Evolutionary conservation across 2,888 invertebrate genomes (phyloP).

Genomic region (Rosalia funebris): DNA sequence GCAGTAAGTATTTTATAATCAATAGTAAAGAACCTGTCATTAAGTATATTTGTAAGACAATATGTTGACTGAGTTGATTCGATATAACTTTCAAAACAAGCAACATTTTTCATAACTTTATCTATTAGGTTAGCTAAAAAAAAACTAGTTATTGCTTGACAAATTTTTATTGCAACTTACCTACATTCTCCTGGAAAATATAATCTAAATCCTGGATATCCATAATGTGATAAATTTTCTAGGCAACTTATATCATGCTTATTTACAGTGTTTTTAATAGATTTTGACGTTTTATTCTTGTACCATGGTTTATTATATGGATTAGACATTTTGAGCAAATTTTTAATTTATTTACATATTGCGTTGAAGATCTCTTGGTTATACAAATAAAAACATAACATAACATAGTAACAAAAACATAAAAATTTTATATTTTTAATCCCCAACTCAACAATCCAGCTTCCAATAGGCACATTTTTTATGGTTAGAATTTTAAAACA

Average conservation of each 20-base stretch:
- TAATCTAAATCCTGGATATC: slow-evolving; percentile 74
- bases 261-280: slow-evolving; percentile 17
- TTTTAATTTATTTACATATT: neutral
- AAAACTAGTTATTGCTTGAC: slow-evolving; percentile 40
- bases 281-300: slow-evolving; percentile 24
- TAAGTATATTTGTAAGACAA: slow-evolving; percentile 69
- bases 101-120: slow-evolving; percentile 62
- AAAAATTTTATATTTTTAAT: too few relatives aligned
- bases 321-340: slow-evolving; percentile 38
- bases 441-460: too few relatives aligned
- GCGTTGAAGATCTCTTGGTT: too few relatives aligned
- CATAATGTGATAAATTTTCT: slow-evolving; percentile 35
- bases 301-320: slow-evolving; percentile 29
- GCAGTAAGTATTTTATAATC: slow-evolving; percentile 68
- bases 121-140: slow-evolving; percentile 40
- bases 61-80: slow-evolving; percentile 64
- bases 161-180: slow-evolving; percentile 3
- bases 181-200: slow-evolving; percentile 75
- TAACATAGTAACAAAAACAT: too few relatives aligned
- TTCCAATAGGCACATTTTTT: too few relatives aligned
- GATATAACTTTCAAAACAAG: slow-evolving; percentile 69
- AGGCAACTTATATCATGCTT: slow-evolving; percentile 29
- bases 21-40: slow-evolving; percentile 69
- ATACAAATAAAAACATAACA: too few relatives aligned
- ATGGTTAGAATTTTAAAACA: too few relatives aligned